Conservation (phyloP, 1,140 invertebrate species). For the Drosophila suzukii region DNA sequence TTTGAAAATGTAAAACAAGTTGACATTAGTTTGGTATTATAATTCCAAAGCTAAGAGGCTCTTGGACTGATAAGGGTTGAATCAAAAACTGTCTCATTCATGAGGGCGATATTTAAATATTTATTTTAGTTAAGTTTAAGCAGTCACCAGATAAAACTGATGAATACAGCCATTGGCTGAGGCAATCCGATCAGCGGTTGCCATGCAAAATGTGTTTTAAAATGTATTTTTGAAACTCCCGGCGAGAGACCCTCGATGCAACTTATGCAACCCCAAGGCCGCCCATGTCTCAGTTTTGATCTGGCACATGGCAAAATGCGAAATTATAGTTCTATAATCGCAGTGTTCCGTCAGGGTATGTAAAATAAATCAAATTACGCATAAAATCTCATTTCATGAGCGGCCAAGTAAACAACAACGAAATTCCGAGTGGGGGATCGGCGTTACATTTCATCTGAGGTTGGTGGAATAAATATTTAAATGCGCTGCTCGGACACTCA, state of each 20-base stretch:
- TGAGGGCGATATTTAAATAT: neutral
- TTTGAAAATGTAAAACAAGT: constrained; percentile 16
- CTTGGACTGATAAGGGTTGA: constrained; percentile 5
- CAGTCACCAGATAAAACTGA: neutral
- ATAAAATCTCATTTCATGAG: constrained; percentile 55
- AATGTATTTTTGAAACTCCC: neutral
- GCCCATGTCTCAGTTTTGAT: constrained; percentile 9
- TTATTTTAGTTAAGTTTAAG: neutral
- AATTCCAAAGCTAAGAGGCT: constrained; percentile 4
- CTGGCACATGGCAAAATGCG: constrained; percentile 38
- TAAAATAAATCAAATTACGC: constrained; percentile 68
- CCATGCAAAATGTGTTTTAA: constrained; percentile 8
- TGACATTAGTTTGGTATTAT: constrained; percentile 39
- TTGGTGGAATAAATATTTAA: constrained; percentile 53
- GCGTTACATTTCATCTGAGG: constrained; percentile 48
- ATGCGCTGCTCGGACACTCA: neutral
- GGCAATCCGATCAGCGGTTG: constrained; percentile 3
- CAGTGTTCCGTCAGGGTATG: constrained; percentile 21
- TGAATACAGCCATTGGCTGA: neutral
- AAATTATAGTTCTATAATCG: constrained; percentile 53
- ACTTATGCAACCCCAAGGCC: constrained; percentile 33
- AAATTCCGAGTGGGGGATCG: constrained; percentile 1
- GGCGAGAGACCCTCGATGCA: constrained; percentile 3
- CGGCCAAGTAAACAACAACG: constrained; percentile 23
- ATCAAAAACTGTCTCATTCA: neutral